A percentile compares a stretch with the other conserved stretches of the same genome.
Evolutionary conservation across 2,888 invertebrate genomes (phyloP).

Genomic region (Mimas tiliae): DNA sequence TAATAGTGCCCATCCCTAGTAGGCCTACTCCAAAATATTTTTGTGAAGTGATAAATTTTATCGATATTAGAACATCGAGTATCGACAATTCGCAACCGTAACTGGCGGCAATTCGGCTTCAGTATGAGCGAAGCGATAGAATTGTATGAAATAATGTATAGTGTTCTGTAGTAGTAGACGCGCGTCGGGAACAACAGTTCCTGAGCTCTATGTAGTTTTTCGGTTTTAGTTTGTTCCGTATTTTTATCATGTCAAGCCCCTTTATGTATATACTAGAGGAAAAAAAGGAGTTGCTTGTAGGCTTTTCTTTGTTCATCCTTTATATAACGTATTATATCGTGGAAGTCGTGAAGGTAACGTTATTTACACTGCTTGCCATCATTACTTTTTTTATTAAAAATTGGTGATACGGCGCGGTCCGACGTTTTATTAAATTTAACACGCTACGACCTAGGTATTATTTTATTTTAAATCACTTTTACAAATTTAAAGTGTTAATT

Average conservation of each 20-base stretch:
- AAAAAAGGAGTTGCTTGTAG: constrained; percentile 86
- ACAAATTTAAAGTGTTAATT: too few relatives aligned
- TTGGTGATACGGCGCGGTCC: not conserved
- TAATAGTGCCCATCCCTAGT: too few relatives aligned
- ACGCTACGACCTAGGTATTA: too few relatives aligned
- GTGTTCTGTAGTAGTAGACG: constrained; percentile 8
- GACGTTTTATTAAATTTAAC: not conserved
- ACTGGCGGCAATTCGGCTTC: not conserved
- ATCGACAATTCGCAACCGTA: constrained; percentile 23
- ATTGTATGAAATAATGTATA: not conserved
- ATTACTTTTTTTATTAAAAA: not conserved
- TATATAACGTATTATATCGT: constrained; percentile 88
- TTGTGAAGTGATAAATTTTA: too few relatives aligned
- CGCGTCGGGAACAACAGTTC: constrained; percentile 16
- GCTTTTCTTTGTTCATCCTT: constrained; percentile 85
- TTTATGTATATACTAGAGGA: constrained; percentile 75
- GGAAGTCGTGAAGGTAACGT: constrained; percentile 89
- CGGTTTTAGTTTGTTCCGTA: constrained; percentile 37
- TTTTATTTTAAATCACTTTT: too few relatives aligned
- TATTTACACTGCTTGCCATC: constrained; percentile 7
- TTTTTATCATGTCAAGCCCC: constrained; percentile 55
- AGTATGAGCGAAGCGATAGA: not conserved
- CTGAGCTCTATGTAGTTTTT: constrained; percentile 28
- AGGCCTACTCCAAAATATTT: too few relatives aligned
- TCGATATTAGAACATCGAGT: constrained; percentile 18